Evolutionary conservation across 2,797 vertebrate species (phyloP), one percentile per base, ranked within the genome.

Genomic region (Lates japonicus): DNA sequence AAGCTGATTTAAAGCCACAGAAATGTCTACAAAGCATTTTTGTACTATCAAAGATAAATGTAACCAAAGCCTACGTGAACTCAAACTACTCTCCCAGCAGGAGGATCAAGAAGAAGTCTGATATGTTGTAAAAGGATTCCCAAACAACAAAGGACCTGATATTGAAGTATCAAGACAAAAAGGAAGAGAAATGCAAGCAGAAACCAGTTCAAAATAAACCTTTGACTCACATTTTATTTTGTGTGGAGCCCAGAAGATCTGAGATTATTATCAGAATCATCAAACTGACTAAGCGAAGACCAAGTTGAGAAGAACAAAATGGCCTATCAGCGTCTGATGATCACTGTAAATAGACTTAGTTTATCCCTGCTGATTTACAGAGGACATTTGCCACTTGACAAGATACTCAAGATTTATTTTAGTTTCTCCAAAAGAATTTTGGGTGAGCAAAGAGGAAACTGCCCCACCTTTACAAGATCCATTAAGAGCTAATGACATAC

Each of bases 111-210:
- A n/a, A n/a, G 80, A 80, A 78, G 69, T 72, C 52, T 67, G 52
- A 51, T 4, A 81, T 14, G 52, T 70, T 60, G 51, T 72, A 84
- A 10, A 80, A 74, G 49, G 74, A 31, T 90, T 78, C n/a, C 81
- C 77, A 65, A 86, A 90, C 65, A 88, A 82, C 57, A n/a, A 82
- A 62, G 35, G 33, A 65, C 49, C 81, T 85, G 14, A 87, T 59
- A 69, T 86, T 80, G 49, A 84, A 44, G n/a, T n/a, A n/a, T n/a
- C n/a, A n/a, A n/a, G n/a, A n/a, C n/a, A n/a, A n/a, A n/a, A n/a
- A n/a, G n/a, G n/a, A 46, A 55, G 46, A 62, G 17, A 52, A 60
- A 48, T 10, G n/a, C 39, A 48, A 19, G 44, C n/a, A 41, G 39
- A 46, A 60, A 75, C 35, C 17, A 49, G 11, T 5, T 51, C 3